Evolutionary conservation across 92 coral and sea anemone genomes (phyloP).

Genomic region (Micromussa lordhowensis): DNA sequence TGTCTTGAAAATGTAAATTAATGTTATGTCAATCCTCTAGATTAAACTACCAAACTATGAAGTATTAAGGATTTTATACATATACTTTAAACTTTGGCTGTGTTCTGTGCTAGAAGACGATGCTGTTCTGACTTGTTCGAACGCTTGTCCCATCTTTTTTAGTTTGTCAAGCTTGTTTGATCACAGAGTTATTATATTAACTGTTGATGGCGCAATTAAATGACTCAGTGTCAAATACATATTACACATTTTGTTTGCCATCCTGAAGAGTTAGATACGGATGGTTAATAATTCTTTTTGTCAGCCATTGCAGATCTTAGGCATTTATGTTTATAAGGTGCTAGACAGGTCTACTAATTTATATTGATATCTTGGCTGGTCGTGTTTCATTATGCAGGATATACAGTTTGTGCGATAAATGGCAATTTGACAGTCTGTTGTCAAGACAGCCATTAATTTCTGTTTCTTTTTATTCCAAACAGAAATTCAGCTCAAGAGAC

Average conservation of each 20-base stretch:
- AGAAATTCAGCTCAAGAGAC: slow-evolving; percentile 90
- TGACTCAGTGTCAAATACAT: background rate
- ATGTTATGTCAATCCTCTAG: background rate
- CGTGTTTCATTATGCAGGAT: background rate
- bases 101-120: background rate
- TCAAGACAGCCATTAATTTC: background rate
- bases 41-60: background rate
- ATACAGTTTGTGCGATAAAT: background rate
- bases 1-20: background rate
- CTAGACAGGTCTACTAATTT: background rate
- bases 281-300: background rate
- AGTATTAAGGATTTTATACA: background rate
- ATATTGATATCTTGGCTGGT: background rate
- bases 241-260: background rate
- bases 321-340: background rate
- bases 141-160: background rate
- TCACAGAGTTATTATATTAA: background rate
- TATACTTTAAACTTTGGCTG: background rate
- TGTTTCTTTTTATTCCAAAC: background rate
- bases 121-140: background rate
- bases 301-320: background rate
- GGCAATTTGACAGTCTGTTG: background rate
- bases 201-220: background rate
- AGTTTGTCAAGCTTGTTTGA: background rate
- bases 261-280: background rate